phyloP scores from a whole-genome alignment of 2,888 invertebrate species.

The Philopedon plagiatum region DNA sequence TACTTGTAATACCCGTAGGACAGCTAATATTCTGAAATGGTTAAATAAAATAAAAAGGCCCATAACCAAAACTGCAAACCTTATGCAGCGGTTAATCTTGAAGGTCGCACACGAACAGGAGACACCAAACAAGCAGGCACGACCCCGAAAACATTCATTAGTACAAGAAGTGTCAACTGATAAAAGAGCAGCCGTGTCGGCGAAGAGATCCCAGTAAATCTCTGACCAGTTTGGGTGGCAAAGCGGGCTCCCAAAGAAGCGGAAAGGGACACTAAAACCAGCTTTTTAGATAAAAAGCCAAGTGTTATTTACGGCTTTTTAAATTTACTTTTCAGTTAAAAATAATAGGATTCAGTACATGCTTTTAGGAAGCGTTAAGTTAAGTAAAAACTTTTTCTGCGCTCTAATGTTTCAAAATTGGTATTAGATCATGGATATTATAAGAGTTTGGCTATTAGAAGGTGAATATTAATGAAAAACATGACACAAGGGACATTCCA shows the following conservation, averaged over 20 bases:
- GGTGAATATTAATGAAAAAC: too few relatives aligned
- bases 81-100: constrained; percentile 50
- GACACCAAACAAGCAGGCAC: constrained; percentile 57
- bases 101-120: constrained; percentile 53
- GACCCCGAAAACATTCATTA: constrained; percentile 67
- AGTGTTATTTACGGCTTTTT: constrained; percentile 45
- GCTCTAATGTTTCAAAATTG: too few relatives aligned
- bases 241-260: constrained; percentile 52
- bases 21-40: too few relatives aligned
- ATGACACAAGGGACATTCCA: too few relatives aligned
- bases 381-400: not conserved
- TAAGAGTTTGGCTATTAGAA: too few relatives aligned
- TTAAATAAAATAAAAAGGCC: too few relatives aligned
- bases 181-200: constrained; percentile 67
- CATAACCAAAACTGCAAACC: constrained; percentile 10
- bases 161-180: constrained; percentile 67
- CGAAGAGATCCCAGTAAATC: constrained; percentile 65
- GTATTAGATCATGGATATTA: too few relatives aligned
- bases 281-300: constrained; percentile 46
- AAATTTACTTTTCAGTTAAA: constrained; percentile 44
- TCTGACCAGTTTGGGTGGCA: constrained; percentile 62
- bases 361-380: not conserved
- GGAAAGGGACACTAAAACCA: constrained; percentile 46
- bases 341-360: not conserved
- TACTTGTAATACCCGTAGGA: not conserved